Evolutionary conservation across 2,797 vertebrate species (phyloP), one percentile per base, ranked within the genome.

Genomic region (Myotis daubentonii): DNA sequence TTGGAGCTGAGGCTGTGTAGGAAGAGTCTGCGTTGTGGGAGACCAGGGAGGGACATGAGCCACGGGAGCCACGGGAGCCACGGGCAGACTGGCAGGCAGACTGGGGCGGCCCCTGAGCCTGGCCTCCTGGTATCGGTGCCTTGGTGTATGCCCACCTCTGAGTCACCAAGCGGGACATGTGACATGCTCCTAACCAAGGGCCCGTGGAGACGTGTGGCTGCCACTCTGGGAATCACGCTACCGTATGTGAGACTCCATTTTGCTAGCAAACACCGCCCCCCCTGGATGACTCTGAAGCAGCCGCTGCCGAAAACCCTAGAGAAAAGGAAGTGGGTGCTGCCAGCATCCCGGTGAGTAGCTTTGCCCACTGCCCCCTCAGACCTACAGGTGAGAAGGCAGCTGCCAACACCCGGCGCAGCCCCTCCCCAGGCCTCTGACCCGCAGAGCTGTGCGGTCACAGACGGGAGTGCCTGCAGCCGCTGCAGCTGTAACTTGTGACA

Each of bases 311-410:
- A 17, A 10, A 51, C 16, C 65, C 47, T 47, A 8, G 41, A n/a
- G 0, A 1, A 30, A 62, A 38, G 33, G 12, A 84, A 28, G 0
- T 5, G 20, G 16, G 4, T 13, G 0, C 7, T 8, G 36, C 23
- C 53, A 44, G 0, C n/a, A 3, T 65, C 8, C 22, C 6, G 0
- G 17, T 6, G 12, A 62, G 28, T 3, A 62, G 44, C 1, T 9
- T 0, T 23, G 2, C 9, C 8, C 0, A 0, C 30, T 44, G 79
- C 81, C 36, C 13, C n/a, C 8, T 4, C 19, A 23, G 55, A 5
- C 53, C 57, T 23, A 22, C 0, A 28, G 8, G 4, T 23, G 33
- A 28, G 53, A 22, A 23, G 4, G 41, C 22, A 66, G 62, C 85
- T 4, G 17, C 9, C 12, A 22, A 8, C 65, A 19, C 47, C 55